Conservation (phyloP, 92 coral and sea anemone species). For the Epizoanthus illoricatus region DNA sequence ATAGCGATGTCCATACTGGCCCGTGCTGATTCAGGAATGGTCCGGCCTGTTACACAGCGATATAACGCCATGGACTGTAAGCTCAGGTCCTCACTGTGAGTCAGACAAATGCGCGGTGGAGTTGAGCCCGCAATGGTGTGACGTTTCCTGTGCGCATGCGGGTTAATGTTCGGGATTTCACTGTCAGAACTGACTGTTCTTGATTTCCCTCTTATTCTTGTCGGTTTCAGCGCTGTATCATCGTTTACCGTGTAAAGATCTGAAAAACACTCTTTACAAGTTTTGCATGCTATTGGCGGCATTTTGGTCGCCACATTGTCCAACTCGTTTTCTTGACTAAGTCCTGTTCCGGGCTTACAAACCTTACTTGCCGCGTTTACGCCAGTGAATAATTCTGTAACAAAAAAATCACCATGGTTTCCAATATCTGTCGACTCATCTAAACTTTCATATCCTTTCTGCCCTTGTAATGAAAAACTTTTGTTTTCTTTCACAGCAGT, state of each 20-base stretch:
- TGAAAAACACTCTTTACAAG: conserved; percentile 27
- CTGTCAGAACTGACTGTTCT: conserved; percentile 21
- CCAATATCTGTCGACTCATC: background rate
- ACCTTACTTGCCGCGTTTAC: background rate
- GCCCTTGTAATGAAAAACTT: background rate
- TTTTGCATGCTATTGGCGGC: conserved; percentile 49
- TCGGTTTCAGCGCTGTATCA: conserved; percentile 47
- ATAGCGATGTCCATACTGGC: conserved; percentile 85
- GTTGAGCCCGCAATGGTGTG: conserved; percentile 38
- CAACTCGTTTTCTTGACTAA: conserved; percentile 15
- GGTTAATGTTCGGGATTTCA: background rate
- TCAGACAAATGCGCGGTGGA: conserved; percentile 42
- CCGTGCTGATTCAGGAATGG: conserved; percentile 75
- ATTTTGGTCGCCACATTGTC: conserved; percentile 27
- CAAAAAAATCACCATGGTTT: conserved; percentile 32
- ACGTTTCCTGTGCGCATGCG: background rate
- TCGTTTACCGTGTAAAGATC: conserved; percentile 9
- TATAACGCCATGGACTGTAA: conserved; percentile 59
- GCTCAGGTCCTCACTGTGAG: conserved; percentile 67
- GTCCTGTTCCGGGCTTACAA: conserved; percentile 7
- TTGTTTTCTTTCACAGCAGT: conserved; percentile 45
- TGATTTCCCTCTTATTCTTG: conserved; percentile 32
- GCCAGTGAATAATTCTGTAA: conserved; percentile 1
- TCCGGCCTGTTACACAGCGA: conserved; percentile 77
- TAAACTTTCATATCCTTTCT: conserved; percentile 13